phyloP scores from a whole-genome alignment of 2,113 vertebrate species.

The Clarias batrachus region DNA sequence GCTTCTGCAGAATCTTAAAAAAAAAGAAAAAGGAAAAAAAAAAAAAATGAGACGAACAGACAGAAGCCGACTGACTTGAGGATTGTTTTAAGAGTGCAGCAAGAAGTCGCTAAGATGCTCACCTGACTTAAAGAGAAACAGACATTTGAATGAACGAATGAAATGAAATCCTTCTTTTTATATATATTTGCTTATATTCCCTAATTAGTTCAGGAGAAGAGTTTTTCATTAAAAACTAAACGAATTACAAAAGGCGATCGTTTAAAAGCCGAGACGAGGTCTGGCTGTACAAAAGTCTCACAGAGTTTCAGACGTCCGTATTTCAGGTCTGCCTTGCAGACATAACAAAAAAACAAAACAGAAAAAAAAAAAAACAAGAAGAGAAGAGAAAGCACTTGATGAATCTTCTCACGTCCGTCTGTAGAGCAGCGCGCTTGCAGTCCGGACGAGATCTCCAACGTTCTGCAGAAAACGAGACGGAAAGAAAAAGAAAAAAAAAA shows the following conservation, averaged over 20 bases:
- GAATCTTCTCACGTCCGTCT: neutral
- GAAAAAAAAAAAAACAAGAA: neutral
- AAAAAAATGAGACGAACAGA: neutral
- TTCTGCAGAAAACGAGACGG: neutral
- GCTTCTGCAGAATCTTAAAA: neutral
- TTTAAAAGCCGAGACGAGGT: constrained; percentile 37
- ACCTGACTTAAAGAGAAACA: constrained; percentile 8
- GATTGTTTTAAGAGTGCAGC: constrained; percentile 26
- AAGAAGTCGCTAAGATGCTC: constrained; percentile 19
- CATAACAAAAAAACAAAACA: constrained; percentile 37
- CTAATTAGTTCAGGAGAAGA: constrained; percentile 42
- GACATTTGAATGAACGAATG: neutral
- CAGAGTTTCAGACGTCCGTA: constrained; percentile 18
- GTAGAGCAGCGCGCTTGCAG: neutral
- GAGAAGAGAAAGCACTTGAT: neutral
- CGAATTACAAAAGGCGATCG: constrained; percentile 28
- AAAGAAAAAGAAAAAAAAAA: too few species aligned
- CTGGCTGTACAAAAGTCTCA: constrained; percentile 3
- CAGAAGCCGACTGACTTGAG: neutral
- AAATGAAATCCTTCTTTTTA: neutral
- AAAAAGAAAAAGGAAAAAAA: neutral
- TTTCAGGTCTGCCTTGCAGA: constrained; percentile 53
- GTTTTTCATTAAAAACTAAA: constrained; percentile 38
- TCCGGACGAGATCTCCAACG: neutral
- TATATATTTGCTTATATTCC: constrained; percentile 21